Base-by-base conservation (phyloP, 2,113 vertebrate species). In the Hipposideros armiger region DNA sequence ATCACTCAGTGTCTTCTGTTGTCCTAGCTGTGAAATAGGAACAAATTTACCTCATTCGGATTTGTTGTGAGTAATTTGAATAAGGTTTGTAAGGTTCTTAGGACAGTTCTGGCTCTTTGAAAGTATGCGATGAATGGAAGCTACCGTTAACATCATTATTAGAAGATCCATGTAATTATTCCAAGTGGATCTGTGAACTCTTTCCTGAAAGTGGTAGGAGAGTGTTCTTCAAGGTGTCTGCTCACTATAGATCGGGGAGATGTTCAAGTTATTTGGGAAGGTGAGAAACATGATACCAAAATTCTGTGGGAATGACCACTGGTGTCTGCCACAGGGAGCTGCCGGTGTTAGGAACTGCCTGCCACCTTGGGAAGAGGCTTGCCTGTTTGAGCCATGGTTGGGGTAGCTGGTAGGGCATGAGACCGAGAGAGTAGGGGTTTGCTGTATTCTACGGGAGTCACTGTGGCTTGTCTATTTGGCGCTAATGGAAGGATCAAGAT, bases 121-220 rank as follows among this genome's bases (percentile, higher is more conserved):
- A 91, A 82, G 5, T 20, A 77, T 47, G 73, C 24, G 64, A 47
- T 74, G 28, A 90, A 42, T 86, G 69, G 42, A 83, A 91, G n/a
- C 24, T 84, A 47, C 72, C 54, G 9, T 80, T 85, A 24, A 47
- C n/a, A 32, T 42, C 52, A 58, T 66, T 62, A 16, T 87, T 47
- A 62, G 42, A 89, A 36, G 62, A 93, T 45, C 13, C 24, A 72
- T 24, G 11, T 67, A 64, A 85, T 74, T 69, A 78, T 83, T 73
- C 20, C 45, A n/a, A 50, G 42, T 20, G 28, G 19, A 26, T 47
- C 88, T 90, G 17, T 45, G 13, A 64, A 26, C 47, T 77, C 40
- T 90, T 90, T 50, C 50, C 17, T 80, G 74, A 90, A 54, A n/a
- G 28, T 64, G 32, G 26, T 32, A 28, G 22, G 24, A 81, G 50